Conservation (phyloP, 2,113 vertebrate species). For the Montifringilla adamsi region DNA sequence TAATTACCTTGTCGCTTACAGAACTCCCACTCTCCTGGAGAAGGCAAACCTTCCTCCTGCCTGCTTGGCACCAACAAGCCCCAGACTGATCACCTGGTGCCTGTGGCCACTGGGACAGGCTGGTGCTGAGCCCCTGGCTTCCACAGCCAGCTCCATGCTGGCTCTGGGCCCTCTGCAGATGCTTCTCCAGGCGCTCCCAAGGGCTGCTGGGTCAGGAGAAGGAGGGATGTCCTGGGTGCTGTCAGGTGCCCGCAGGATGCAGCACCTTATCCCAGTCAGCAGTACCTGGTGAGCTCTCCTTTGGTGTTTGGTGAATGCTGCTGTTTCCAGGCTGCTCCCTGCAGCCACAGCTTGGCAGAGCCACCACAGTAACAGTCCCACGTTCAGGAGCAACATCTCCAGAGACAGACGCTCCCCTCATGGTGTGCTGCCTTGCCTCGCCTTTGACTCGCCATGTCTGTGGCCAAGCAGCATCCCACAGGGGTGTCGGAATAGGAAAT, state of each 20-base stretch:
- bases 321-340: not conserved
- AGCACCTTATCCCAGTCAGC: rapidly evolving
- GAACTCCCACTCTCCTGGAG: not conserved
- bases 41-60: not conserved
- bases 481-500: not conserved
- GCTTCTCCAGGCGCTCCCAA: not conserved
- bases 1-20: not conserved
- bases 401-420: not conserved
- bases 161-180: not conserved
- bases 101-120: rapidly evolving
- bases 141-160: rapidly evolving
- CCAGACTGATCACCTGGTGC: rapidly evolving
- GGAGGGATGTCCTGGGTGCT: not conserved
- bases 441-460: not conserved
- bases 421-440: rapidly evolving
- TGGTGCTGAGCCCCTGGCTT: not conserved
- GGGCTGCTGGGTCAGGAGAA: not conserved
- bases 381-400: not conserved
- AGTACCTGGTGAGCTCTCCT: not conserved
- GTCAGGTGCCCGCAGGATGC: not conserved
- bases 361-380: not conserved
- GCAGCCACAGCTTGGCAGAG: not conserved
- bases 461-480: not conserved
- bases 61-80: not conserved
- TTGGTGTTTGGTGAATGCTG: rapidly evolving